Evolutionary conservation across 1,140 invertebrate genomes (phyloP).

Genomic region (Euschistus heros): DNA sequence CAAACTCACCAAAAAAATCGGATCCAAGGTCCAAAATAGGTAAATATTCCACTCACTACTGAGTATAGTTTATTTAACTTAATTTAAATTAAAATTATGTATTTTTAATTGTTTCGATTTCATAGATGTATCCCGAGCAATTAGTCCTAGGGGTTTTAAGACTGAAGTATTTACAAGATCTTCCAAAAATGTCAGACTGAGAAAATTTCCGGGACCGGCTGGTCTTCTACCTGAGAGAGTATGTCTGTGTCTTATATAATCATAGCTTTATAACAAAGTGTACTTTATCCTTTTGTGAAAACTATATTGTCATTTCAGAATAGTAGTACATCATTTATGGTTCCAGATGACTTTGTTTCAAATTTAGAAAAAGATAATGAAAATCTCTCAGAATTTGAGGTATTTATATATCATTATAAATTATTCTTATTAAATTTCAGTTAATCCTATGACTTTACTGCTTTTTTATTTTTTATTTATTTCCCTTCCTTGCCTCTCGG

Average conservation of each 20-base stretch:
- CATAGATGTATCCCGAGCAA: neutral
- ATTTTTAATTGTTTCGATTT: neutral
- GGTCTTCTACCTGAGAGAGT: slow-evolving; percentile 31
- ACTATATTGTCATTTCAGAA: slow-evolving; percentile 7
- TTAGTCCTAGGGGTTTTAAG: neutral
- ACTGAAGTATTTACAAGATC: slow-evolving; percentile 3
- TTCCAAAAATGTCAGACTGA: slow-evolving; percentile 19
- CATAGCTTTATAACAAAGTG: neutral
- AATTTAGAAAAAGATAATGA: slow-evolving; percentile 18
- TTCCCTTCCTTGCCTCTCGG: no score
- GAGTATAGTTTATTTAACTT: neutral
- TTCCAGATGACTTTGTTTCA: slow-evolving; percentile 19
- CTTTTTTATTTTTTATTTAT: no score
- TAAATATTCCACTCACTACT: neutral
- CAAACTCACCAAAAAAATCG: neutral
- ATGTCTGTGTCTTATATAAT: slow-evolving; percentile 3
- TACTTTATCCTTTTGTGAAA: neutral
- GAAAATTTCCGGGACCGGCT: slow-evolving; percentile 33
- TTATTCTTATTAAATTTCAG: no score
- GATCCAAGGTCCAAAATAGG: neutral
- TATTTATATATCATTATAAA: no score
- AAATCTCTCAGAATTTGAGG: neutral
- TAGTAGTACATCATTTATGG: slow-evolving; percentile 20
- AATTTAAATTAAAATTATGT: neutral
- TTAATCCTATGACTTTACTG: no score